phyloP scores from a whole-genome alignment of 53 echinoderm and acorn worm species.

The Holothuria leucospilota region DNA sequence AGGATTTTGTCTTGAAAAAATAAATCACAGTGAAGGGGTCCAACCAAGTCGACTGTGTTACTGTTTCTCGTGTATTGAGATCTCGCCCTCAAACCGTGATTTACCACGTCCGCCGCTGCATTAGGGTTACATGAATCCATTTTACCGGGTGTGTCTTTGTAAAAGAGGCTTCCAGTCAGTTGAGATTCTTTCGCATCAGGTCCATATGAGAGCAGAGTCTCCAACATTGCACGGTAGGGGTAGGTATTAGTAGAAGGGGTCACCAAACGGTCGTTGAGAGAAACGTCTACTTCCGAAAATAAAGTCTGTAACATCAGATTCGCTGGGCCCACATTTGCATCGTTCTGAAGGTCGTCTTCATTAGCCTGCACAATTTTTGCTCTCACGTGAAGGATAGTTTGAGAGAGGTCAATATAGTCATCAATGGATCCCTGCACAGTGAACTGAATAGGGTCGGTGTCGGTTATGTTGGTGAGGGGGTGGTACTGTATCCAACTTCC shows the following conservation, averaged over 20 bases:
- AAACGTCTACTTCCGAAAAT: conserved; percentile 71
- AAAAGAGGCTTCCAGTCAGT: conserved; percentile 45
- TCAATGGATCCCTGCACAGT: conserved; percentile 51
- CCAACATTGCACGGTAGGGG: conserved; percentile 24
- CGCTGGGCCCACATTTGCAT: conserved; percentile 59
- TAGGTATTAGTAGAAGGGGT: conserved; percentile 56
- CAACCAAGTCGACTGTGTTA: conserved; percentile 18
- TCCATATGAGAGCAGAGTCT: conserved; percentile 64
- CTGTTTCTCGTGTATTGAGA: not conserved
- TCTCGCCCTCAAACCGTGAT: conserved; percentile 23
- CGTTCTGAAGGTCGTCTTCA: conserved; percentile 51
- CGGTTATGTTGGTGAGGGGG: conserved; percentile 17
- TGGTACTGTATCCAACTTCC: conserved; percentile 45
- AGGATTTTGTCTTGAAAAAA: conserved; percentile 67
- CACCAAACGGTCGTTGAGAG: conserved; percentile 3
- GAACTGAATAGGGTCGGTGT: conserved; percentile 50
- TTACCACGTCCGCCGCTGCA: not conserved
- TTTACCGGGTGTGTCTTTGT: not conserved
- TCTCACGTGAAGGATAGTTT: conserved; percentile 56
- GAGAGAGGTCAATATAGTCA: conserved; percentile 63
- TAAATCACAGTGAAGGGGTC: conserved; percentile 56
- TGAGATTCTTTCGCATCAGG: not conserved
- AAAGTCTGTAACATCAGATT: conserved; percentile 68
- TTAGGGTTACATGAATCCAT: not conserved
- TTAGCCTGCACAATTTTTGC: conserved; percentile 52